Evolutionary conservation across 2,888 invertebrate species (phyloP), one percentile per base, ranked within the genome.

Genomic region (Mimumesa dahlbomi): DNA sequence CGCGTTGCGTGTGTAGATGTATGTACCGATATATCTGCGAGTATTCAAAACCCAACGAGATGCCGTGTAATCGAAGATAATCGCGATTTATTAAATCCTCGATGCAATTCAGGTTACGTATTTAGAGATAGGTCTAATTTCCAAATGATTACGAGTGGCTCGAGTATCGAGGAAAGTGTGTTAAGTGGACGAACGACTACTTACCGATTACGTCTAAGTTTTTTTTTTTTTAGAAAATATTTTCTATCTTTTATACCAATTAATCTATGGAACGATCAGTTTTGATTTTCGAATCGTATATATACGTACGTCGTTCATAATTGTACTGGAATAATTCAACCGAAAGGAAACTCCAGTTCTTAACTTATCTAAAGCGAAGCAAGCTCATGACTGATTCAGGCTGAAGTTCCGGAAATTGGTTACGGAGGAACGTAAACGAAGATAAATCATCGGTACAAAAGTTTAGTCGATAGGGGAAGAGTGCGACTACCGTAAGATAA

Each of bases 391-490:
- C 71, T 58, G 71, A 72, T 71, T 72, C 71, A 22, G 40, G 45
- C 14, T 52, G 31, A 63, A 66, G 48, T 59, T 58, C 21, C 68
- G 64, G 61, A 61, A 73, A 72, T 72, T 72, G 64, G 63, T 74
- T 74, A 73, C 66, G 59, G 49, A n/a, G 50, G 48, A 45, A 48
- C 63, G 49, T 63, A 67, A 75, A 75, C 66, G 63, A 61, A 65
- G 62, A 59, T 65, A 72, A 72, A 68, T 75, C 75, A 76, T 63
- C 56, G 64, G 61, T 31, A 38, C 18, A 48, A 65, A 75, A 76
- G 64, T 76, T 53, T 53, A 21, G 58, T 29, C 58, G 48, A 45
- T 18, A 19, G 38, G 21, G 66, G 58, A 54, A 58, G 53, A 59
- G 53, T 54, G 54, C n/a, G 42, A 40, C 54, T 16, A 45, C 53